Evolutionary conservation across 1,140 invertebrate species (phyloP).

Genomic region (Bombus affinis): DNA sequence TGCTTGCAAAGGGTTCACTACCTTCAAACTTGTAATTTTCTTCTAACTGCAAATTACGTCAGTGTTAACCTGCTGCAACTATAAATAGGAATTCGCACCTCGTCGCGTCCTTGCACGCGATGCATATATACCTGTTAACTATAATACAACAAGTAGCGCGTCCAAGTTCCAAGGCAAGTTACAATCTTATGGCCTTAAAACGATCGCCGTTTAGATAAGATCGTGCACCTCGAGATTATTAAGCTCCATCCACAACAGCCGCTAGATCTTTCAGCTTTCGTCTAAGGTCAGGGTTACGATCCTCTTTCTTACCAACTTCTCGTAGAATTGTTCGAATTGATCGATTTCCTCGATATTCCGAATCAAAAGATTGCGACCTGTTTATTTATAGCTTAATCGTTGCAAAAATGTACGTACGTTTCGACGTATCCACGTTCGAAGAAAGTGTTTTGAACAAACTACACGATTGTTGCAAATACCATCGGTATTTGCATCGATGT

Average conservation of each 20-base stretch:
- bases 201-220: constrained; percentile 52
- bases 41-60: not conserved
- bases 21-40: not conserved
- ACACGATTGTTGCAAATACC: not conserved
- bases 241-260: no score
- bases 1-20: not conserved
- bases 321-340: no score
- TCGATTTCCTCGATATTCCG: no score
- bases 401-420: no score
- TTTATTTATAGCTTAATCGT: no score
- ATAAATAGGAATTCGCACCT: constrained; percentile 19
- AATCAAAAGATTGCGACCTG: no score
- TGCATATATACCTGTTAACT: constrained; percentile 44
- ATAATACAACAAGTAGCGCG: constrained; percentile 9
- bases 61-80: not conserved
- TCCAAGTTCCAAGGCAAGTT: constrained; percentile 70
- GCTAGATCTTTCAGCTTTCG: not conserved
- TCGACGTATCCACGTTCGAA: no score
- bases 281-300: not conserved
- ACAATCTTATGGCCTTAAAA: constrained; percentile 67
- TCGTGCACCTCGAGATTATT: no score
- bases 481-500: not conserved
- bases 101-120: constrained; percentile 60
- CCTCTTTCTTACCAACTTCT: no score
- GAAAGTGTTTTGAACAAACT: not conserved